phyloP scores from a whole-genome alignment of 2,797 vertebrate genomes.

The Brotula barbata region DNA sequence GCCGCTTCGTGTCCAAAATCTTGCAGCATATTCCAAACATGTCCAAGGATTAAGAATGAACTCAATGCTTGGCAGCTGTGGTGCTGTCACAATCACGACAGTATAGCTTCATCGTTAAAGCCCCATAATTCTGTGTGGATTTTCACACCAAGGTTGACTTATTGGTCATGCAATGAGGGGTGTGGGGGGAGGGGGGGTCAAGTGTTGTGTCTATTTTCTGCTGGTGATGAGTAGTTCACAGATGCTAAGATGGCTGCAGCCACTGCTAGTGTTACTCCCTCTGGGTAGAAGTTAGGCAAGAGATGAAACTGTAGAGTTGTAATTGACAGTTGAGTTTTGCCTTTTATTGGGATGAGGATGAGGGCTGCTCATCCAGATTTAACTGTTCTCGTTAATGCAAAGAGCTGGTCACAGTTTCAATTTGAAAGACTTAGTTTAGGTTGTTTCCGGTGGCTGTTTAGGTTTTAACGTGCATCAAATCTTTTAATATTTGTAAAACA shows the following conservation, averaged over 20 bases:
- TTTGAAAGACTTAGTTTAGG: too few relatives aligned
- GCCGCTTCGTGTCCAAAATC: not conserved
- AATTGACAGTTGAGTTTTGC: constrained; percentile 23
- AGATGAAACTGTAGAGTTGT: constrained; percentile 24
- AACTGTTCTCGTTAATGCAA: too few relatives aligned
- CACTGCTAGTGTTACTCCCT: constrained; percentile 45
- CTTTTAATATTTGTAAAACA: too few relatives aligned
- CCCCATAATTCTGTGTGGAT: constrained; percentile 30
- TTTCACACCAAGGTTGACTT: constrained; percentile 55
- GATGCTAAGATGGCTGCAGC: constrained; percentile 60
- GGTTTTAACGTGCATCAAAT: too few relatives aligned
- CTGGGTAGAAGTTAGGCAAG: constrained; percentile 24
- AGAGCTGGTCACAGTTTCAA: too few relatives aligned
- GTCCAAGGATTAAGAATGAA: not conserved
- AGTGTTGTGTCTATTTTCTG: constrained; percentile 81
- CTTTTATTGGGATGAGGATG: constrained; percentile 6
- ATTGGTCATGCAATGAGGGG: constrained; percentile 40
- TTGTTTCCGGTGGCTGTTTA: too few relatives aligned
- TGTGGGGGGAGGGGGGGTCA: constrained; percentile 66
- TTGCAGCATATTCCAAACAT: not conserved
- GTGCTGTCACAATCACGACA: constrained; percentile 14
- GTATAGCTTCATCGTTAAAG: constrained; percentile 37
- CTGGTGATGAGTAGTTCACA: constrained; percentile 74
- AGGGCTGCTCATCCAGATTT: not conserved
- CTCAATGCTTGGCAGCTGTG: not conserved